Conservation (phyloP, 2,888 invertebrate species). For the Tenthredo mesomela region DNA sequence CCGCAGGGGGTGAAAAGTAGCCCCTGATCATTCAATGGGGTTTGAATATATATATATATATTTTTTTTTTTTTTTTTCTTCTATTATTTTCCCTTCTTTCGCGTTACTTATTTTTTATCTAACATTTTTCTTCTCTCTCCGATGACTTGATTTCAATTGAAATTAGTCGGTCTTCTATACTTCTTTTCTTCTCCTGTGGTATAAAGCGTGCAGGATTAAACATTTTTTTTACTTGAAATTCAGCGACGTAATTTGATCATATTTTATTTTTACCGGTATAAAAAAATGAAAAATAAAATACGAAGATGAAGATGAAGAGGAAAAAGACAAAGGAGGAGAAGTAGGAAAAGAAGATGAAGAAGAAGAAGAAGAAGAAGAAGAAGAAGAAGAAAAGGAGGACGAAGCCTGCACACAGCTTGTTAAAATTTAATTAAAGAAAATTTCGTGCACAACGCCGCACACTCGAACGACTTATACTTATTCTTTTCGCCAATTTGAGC, state of each 20-base stretch:
- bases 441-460: slow-evolving; percentile 53
- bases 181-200: not conserved
- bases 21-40: not conserved
- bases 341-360: not conserved
- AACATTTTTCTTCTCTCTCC: not conserved
- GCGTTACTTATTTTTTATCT: not conserved
- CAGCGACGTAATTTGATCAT: not conserved
- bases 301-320: not conserved
- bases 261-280: not conserved
- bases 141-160: slow-evolving; percentile 3
- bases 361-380: not conserved
- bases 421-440: slow-evolving; percentile 68
- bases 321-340: not conserved
- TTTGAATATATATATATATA: too few relatives aligned
- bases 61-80: not conserved
- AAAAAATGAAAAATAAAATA: not conserved
- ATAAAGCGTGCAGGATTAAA: not conserved
- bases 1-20: not conserved
- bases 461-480: slow-evolving; percentile 26
- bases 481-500: slow-evolving; percentile 31
- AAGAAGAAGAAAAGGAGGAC: slow-evolving; percentile 52
- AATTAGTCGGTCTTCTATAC: not conserved
- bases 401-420: slow-evolving; percentile 59
- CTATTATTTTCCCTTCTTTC: too few relatives aligned
- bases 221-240: not conserved